These are phyloP conservation scores for Trichopoda pennipes DNA, from an alignment of 2,888 invertebrate genomes.

Conservation along the genomic window DNA sequence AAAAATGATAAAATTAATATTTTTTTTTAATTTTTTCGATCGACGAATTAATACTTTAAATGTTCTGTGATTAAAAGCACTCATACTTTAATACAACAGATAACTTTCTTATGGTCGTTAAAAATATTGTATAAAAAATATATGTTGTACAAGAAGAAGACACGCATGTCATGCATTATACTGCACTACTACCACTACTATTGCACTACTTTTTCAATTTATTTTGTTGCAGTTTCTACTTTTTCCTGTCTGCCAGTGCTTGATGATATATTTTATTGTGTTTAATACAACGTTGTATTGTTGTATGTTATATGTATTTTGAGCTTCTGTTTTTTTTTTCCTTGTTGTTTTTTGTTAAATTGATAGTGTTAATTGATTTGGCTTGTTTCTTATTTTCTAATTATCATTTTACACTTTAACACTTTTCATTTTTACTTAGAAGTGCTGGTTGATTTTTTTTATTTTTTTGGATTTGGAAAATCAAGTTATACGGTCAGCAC, in stretches of 20 bases:
- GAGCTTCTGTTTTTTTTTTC: slow-evolving; percentile 24
- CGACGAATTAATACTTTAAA: slow-evolving; percentile 6
- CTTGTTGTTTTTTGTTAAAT: background rate
- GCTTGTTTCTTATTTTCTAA: background rate
- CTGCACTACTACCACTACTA: slow-evolving; percentile 16
- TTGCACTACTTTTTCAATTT: slow-evolving; percentile 34
- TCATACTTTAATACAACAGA: slow-evolving; percentile 6
- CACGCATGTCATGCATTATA: slow-evolving; percentile 50
- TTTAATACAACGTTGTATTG: background rate
- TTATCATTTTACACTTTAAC: background rate
- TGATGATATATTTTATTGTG: background rate
- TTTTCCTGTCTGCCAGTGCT: slow-evolving; percentile 26
- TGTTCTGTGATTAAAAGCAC: slow-evolving; percentile 3
- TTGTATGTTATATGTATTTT: slow-evolving; percentile 14
- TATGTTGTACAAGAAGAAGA: slow-evolving; percentile 48
- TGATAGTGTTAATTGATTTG: slow-evolving; percentile 32
- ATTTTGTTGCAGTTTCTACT: background rate
- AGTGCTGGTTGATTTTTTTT: background rate
- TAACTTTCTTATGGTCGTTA: slow-evolving; percentile 37
- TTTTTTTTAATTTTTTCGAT: background rate
- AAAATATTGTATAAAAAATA: slow-evolving; percentile 22
- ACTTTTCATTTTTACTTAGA: background rate
- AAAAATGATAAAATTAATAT: background rate
- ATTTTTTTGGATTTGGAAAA: slow-evolving; percentile 23
- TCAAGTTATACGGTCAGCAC: slow-evolving; percentile 18